Base-by-base conservation (phyloP, 2,797 vertebrate species). In the Acanthis flammea region DNA sequence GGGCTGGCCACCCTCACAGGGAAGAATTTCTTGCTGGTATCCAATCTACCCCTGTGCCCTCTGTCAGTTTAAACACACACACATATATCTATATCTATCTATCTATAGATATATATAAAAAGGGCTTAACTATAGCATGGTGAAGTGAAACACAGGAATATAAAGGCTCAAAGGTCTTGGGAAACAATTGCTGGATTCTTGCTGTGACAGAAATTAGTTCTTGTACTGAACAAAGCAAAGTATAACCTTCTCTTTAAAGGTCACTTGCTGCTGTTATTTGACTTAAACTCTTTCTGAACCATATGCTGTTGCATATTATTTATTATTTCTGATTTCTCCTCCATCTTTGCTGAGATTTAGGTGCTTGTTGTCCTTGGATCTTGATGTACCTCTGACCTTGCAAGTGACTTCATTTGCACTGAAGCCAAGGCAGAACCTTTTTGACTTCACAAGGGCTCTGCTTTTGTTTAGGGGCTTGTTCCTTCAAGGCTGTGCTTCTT, bases 211-310 rank as follows among this genome's bases (percentile, higher is more conserved):
- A 76, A 88, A 28, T 68, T 57, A 87, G 44, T 50, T 39, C 54
- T 39, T 87, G 23, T 70, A 10, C 51, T 30, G 67, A 66, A 15
- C 24, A 47, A 72, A 88, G 65, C n/a, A 21, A 88, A 90, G 68
- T 62, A 75, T 6, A 76, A 25, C 55, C 67, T 55, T 18, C 79
- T 75, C 92, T 90, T 50, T 63, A 82, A 90, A 92, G 50, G 80
- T 89, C 84, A 58, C 55, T 86, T 63, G 55, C 67, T 86, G 55
- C 31, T 85, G 78, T 63, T 82, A 61, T 19, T 73, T 73, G 75
- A 54, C 81, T 74, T 82, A 80, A 91, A 67, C 75, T 94, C 61
- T 86, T 48, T 74, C 68, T 92, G 72, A 82, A 77, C 78, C 61
- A 12, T 80, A 44, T 61, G 44, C 60, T 55, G 22, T 39, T 89